These are phyloP conservation scores for Megaleporinus macrocephalus DNA, from an alignment of 2,113 vertebrate genomes.

Conservation along the genomic window DNA sequence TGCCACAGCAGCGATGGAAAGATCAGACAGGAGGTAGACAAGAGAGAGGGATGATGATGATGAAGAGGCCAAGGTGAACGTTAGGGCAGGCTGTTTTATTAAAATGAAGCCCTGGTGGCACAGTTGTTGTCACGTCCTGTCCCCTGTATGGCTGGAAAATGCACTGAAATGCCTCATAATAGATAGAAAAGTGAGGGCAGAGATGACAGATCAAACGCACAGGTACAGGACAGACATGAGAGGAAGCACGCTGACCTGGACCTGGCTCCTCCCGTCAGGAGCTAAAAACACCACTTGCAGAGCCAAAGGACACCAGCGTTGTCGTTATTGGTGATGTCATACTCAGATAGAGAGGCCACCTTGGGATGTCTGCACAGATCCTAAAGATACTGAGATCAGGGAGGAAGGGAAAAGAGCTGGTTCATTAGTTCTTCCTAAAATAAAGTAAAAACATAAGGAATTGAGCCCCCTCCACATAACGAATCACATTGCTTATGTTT, in stretches of 20 bases:
- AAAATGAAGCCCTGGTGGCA: slow-evolving; percentile 19
- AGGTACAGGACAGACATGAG: neutral
- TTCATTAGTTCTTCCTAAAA: too few relatives aligned
- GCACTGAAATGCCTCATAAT: slow-evolving; percentile 42
- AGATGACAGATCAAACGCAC: neutral
- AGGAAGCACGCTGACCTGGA: neutral
- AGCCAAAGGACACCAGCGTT: neutral
- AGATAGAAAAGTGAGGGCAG: neutral
- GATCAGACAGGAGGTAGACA: slow-evolving; percentile 51
- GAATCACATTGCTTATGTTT: too few relatives aligned
- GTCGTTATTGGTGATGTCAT: neutral
- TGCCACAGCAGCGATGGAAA: slow-evolving; percentile 59
- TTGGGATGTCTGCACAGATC: neutral
- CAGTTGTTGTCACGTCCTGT: slow-evolving; percentile 27
- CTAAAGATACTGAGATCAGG: neutral
- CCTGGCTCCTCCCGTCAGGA: neutral
- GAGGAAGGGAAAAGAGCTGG: neutral
- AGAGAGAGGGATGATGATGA: neutral
- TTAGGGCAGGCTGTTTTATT: slow-evolving; percentile 28
- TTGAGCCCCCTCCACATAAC: too few relatives aligned
- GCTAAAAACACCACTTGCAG: neutral
- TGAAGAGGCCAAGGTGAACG: slow-evolving; percentile 9
- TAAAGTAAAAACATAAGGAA: too few relatives aligned
- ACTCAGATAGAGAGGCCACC: neutral
- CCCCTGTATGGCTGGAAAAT: slow-evolving; percentile 14